Base-by-base conservation (phyloP, 2,888 invertebrate genomes). In the Thyatira batis region DNA sequence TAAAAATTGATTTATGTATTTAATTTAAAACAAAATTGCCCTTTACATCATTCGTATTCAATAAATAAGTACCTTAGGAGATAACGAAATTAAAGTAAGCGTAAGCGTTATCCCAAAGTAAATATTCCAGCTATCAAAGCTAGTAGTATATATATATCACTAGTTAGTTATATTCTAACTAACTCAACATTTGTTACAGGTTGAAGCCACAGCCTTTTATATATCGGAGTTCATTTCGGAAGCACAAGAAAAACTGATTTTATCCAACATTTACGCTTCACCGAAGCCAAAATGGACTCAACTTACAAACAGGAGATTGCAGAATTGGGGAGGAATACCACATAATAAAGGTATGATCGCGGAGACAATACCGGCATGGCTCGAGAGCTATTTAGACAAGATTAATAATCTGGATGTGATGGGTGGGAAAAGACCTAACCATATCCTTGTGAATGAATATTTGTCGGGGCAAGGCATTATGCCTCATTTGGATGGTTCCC, bases 201-300 rank as follows among this genome's bases (percentile, higher is more conserved):
- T 93, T 43, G 94, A 95, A 30, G 80, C 92, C n/a, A 92, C 93
- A 39, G 94, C 95, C 2, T 95, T 93, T 80, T 99, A 98, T 86
- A 93, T 98, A 84, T 95, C 98, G 11, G 95, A 98, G 72, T 99
- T 97, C 82, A 95, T 99, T 67, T 95, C 94, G 1, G 86, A 91
- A 61, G 93, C 93, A 43, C 97, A 97, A 77, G 96, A 97, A 80
- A 85, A 93, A 50, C 82, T 92, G 21, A 94, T 99, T 58, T 74
- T 98, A 48, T 92, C 94, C 30, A 93, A 95, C 65, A 95, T 99
- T 21, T 95, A 97, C 73, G 87, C 92, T 39, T 95, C 95, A 9
- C 99, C 99, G 78, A 96, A 94, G 72, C 98, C 99, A 8, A 98
- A 98, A 88, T 99, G 99, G 99, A 98, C 98, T 1, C 96, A 96